Conservation (phyloP, 2,888 invertebrate species). For the Trissolcus japonicus region DNA sequence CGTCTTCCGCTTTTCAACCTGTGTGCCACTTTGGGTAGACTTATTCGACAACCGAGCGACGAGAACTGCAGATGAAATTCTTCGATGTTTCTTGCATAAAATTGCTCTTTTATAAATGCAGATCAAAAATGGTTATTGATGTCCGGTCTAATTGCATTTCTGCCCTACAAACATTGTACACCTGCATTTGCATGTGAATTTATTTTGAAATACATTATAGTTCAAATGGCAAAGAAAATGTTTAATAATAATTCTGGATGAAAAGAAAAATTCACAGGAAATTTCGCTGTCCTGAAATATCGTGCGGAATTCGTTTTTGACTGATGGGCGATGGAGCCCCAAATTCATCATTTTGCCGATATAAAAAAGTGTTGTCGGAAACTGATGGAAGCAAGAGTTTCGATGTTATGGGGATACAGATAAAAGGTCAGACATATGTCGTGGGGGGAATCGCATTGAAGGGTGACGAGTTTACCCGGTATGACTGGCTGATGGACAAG, state of each 20-base stretch:
- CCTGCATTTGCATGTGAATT: neutral
- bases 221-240: neutral
- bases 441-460: constrained; percentile 25
- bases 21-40: constrained; percentile 17
- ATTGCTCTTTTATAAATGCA: neutral
- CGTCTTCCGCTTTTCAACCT: constrained; percentile 23
- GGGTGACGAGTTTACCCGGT: constrained; percentile 23
- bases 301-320: constrained; percentile 21
- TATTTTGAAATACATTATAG: neutral
- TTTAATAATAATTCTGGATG: neutral
- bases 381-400: constrained; percentile 21
- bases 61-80: constrained; percentile 33
- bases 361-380: constrained; percentile 18
- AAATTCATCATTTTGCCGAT: constrained; percentile 20
- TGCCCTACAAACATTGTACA: neutral
- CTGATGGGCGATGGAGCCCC: constrained; percentile 8
- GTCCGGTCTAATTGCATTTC: constrained; percentile 9
- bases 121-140: neutral
- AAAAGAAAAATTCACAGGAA: neutral
- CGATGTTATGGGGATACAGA: constrained; percentile 19
- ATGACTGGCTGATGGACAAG: constrained; percentile 52
- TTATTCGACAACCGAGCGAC: constrained; percentile 16
- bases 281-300: neutral
- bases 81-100: constrained; percentile 10
- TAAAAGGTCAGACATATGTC: constrained; percentile 26